Conservation (phyloP, 2,113 vertebrate genomes). For the Ovibos moschatus region DNA sequence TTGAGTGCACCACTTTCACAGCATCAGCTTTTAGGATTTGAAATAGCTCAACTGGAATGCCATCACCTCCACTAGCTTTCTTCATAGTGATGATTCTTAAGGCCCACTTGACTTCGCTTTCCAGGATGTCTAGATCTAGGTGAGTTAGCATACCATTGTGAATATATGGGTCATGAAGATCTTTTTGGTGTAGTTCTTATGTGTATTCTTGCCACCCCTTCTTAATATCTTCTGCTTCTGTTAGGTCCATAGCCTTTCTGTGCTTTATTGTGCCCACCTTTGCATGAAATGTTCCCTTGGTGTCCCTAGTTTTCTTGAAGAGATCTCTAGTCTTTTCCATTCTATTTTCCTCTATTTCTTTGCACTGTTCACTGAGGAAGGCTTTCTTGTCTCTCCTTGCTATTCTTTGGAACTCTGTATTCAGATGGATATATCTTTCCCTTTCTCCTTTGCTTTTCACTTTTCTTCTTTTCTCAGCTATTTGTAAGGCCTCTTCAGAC, state of each 20-base stretch:
- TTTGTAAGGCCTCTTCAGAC: not conserved
- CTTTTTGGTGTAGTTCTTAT: not conserved
- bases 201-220: not conserved
- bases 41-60: not conserved
- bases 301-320: not conserved
- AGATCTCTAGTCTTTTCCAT: not conserved
- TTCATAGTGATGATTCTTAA: not conserved
- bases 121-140: not conserved
- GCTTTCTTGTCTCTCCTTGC: not conserved
- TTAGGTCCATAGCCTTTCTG: not conserved
- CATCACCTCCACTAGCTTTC: not conserved
- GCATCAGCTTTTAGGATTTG: not conserved
- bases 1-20: not conserved
- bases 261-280: not conserved
- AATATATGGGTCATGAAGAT: not conserved
- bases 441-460: not conserved
- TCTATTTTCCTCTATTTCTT: not conserved
- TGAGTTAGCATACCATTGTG: not conserved
- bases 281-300: not conserved
- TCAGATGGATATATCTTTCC: not conserved
- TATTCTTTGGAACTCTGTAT: not conserved
- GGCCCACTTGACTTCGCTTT: not conserved
- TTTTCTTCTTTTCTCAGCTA: not conserved
- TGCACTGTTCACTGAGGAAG: not conserved
- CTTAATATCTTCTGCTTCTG: not conserved